Base-by-base conservation (phyloP, 2,888 invertebrate genomes). In the Tethea ocularis region DNA sequence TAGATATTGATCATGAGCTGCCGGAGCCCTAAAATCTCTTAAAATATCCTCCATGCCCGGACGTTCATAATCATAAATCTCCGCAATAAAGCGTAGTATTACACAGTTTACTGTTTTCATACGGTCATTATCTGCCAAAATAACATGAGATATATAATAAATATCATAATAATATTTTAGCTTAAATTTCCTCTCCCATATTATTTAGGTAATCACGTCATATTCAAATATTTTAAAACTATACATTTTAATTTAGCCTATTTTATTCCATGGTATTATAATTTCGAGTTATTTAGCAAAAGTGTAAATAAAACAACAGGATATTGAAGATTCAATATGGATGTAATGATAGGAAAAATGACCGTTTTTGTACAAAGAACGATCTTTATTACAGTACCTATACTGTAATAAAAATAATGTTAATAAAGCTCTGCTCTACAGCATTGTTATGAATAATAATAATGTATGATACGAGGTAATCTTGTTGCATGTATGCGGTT, bases 11-110 rank as follows among this genome's bases (percentile, higher is more conserved):
- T 53, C 17, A 29, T 33, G 29, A 53, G 13, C 7, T 20, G 7
- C 54, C 33, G 33, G 33, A 20, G 22, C 29, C 20, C 33, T 54
- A 22, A 29, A 51, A 58, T 59, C 64, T 33, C 33, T 33, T 59
- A 62, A 63, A 68, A 62, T 67, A 51, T 61, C 54, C 61, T 62
- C 60, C 61, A 62, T 52, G 61, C 64, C 69, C 69, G 66, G 69
- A 69, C 70, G 77, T 82, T 80, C 80, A 80, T 82, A 81, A 77
- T 72, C 78, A 77, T 86, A 82, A 83, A 84, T 77, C 74, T 62
- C 59, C 62, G 64, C 64, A 68, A 75, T 82, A 82, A 83, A 69
- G 61, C 63, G 61, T 68, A 69, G 74, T 82, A 83, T 80, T 78
- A 78, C 67, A 73, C 67, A 66, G 69, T 70, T 73, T 66, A 77